A percentile compares a stretch with the other conserved stretches of the same genome.
phyloP scores from a whole-genome alignment of 2,888 invertebrate species.

The Leucophenga maculata region DNA sequence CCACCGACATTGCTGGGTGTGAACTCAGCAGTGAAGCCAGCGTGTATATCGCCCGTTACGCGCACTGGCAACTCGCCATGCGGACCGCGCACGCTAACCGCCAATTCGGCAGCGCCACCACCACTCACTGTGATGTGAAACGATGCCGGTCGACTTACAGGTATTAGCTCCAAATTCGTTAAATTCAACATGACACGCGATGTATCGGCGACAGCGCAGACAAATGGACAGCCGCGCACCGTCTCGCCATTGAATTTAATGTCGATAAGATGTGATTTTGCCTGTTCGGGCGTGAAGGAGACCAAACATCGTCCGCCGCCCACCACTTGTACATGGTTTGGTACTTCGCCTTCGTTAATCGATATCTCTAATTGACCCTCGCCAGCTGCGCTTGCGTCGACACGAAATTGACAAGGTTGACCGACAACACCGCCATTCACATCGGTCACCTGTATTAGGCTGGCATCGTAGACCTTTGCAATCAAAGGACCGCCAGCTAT shows the following conservation, averaged over 20 bases:
- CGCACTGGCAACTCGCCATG: constrained; percentile 89
- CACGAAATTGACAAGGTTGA: constrained; percentile 96
- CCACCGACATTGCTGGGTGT: constrained; percentile 94
- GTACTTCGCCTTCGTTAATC: constrained; percentile 98
- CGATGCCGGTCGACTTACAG: constrained; percentile 85
- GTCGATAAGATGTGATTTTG: constrained; percentile 93
- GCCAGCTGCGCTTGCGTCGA: constrained; percentile 98
- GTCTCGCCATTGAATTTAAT: constrained; percentile 97
- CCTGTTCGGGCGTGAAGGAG: constrained; percentile 92
- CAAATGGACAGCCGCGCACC: constrained; percentile 91
- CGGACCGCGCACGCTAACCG: constrained; percentile 91
- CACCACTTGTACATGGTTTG: constrained; percentile 97
- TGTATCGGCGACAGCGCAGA: constrained; percentile 87
- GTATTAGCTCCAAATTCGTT: constrained; percentile 85
- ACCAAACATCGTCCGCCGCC: constrained; percentile 95
- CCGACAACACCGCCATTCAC: constrained; percentile 95
- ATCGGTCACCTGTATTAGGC: constrained; percentile 93
- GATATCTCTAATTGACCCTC: constrained; percentile 99
- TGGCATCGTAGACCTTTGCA: constrained; percentile 95
- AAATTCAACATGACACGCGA: constrained; percentile 83
- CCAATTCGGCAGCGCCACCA: constrained; percentile 85
- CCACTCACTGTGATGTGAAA: constrained; percentile 85
- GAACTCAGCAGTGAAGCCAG: constrained; percentile 92
- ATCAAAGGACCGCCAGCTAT: constrained; percentile 91
- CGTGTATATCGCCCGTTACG: constrained; percentile 89